Base-by-base conservation (phyloP, 2,797 vertebrate species). In the Lacerta viridis region DNA sequence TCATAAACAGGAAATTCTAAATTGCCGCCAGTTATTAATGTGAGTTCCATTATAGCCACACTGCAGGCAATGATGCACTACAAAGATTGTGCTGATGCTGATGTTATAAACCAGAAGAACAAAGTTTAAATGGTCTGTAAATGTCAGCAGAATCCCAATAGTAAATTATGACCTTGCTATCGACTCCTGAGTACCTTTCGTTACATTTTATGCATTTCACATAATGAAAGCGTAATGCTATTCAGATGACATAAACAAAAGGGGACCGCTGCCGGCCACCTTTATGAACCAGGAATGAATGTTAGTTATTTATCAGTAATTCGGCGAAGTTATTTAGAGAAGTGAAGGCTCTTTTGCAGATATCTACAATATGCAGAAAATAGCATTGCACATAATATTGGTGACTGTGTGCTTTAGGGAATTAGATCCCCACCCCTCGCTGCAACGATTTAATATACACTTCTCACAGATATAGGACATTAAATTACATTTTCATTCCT, bases 41-140 rank as follows among this genome's bases (percentile, higher is more conserved):
- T 15, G 80, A 94, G 69, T 91, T 94, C 89, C 76, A 94, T 95
- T 94, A 92, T 72, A 92, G 80, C 55, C 83, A 91, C 78, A 72
- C 71, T 90, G 89, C 86, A 95, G 81, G 91, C 94, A 95, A 88
- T 86, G 93, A 95, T 95, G 91, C 92, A 94, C 89, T 93, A 93
- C 87, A 93, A 94, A 91, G 93, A 94, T 94, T 96, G 92, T 96
- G 95, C 95, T 96, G 95, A 96, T 94, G 91, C 89, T 93, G 90
- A 92, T 0, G 86, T 94, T 95, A 91, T 91, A 94, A 93, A 93
- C 88, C 81, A 92, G 88, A 93, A 93, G 91, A 95, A 94, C 93
- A 94, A 95, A 94, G 92, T 94, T 95, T 92, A 95, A 96, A 94
- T 93, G 95, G 90, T 94, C 91, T 94, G 94, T 94, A 96, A 96